Base-by-base conservation (phyloP, 2,113 vertebrate genomes). In the Lagenorhynchus albirostris region DNA sequence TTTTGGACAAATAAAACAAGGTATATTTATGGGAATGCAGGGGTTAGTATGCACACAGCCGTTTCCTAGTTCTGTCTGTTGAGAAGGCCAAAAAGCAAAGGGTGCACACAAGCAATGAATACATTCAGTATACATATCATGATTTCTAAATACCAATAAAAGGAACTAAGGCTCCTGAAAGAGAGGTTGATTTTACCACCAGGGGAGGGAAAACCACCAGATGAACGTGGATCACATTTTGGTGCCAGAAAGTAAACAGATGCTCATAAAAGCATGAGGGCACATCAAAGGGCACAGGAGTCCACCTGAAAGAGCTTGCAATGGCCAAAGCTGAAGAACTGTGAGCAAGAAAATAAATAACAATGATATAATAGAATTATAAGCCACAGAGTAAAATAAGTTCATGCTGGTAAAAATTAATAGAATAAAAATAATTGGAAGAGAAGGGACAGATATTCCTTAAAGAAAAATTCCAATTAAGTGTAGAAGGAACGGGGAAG, bases 51-150 rank as follows among this genome's bases (percentile, higher is more conserved):
- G n/a, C 6, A 68, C 33, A 21, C 44, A 31, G 7, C 1, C 6
- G 44, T 12, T 26, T n/a, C 38, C 33, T 25, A 2, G 11, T 23
- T 44, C 31, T 5, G n/a, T 41, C 36, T 76, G 26, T 21, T 44
- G 29, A 50, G 25, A 73, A 73, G 44, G 21, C 17, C 18, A 3
- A 53, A n/a, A 25, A 31, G 44, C 11, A 23, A 33, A 36, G 36
- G 9, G 31, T 11, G 36, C 23, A 47, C 8, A 73, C 47, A 84
- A 33, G 26, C 17, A 68, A 2, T 6, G 25, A 2, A 14, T 1
- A n/a, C 1, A n/a, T 26, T 2, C 0, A 17, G 53, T 2, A 0
- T 9, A 6, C 1, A 1, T 0, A 44, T 15, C 21, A 74, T 33
- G 44, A 38, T 33, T 65, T 65, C 92, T 38, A 68, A n/a, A 41